Percentiles rank a stretch among this genome's conserved stretches.
These are phyloP conservation scores for Sebastes melanostomus DNA, from an alignment of 2,797 vertebrate genomes.

Conservation along the genomic window DNA sequence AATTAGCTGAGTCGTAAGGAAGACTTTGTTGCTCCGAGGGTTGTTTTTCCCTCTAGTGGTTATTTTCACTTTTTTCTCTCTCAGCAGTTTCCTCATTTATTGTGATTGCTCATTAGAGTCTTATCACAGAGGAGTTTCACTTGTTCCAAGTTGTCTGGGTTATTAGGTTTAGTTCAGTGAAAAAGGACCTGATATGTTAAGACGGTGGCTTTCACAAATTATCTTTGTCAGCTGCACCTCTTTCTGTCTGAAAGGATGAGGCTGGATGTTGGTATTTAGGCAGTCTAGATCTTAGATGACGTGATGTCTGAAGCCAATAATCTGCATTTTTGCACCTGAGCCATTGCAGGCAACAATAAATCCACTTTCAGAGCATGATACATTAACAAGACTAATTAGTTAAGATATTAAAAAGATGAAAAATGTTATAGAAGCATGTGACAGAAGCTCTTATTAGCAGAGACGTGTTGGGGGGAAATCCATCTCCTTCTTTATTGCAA, in stretches of 20 bases:
- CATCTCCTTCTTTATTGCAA: too few relatives aligned
- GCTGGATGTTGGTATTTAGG: neutral
- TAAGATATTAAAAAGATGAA: neutral
- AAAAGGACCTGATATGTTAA: neutral
- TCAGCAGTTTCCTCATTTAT: constrained; percentile 37
- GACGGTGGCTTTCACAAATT: neutral
- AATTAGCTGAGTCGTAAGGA: constrained; percentile 52
- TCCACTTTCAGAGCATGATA: neutral
- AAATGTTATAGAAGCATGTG: neutral
- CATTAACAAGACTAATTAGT: neutral
- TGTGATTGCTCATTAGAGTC: constrained; percentile 24
- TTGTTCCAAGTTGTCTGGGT: neutral
- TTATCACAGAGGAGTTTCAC: constrained; percentile 3
- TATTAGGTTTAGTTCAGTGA: neutral
- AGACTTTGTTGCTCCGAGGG: constrained; percentile 16
- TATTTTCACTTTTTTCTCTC: constrained; percentile 30
- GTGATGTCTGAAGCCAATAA: neutral
- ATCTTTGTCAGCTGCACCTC: neutral
- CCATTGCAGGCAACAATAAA: neutral
- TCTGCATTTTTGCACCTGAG: neutral
- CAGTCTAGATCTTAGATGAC: neutral
- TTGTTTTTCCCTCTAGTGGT: constrained; percentile 29
- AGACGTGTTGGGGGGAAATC: too few relatives aligned
- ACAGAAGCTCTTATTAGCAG: too few relatives aligned
- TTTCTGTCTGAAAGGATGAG: neutral